Percentiles rank a stretch among this genome's conserved stretches.
phyloP scores from a whole-genome alignment of 2,113 vertebrate genomes.

The Hydrochoerus hydrochaeris region DNA sequence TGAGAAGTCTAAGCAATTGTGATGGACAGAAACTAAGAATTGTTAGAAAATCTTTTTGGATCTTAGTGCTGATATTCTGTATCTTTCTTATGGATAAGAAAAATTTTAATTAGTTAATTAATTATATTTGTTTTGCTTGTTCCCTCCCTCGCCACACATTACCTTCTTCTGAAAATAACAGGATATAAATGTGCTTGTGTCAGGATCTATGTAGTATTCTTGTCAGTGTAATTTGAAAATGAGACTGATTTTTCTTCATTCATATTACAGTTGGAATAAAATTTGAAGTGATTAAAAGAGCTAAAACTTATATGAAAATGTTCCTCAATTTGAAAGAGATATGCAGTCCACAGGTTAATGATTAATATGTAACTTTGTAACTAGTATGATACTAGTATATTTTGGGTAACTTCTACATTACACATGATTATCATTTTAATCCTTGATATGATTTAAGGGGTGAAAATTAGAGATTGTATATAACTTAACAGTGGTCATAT shows the following conservation, averaged over 20 bases:
- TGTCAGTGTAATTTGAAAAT: conserved; percentile 29
- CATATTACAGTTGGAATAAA: neutral
- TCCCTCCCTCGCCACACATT: neutral
- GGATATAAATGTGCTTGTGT: neutral
- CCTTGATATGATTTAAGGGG: neutral
- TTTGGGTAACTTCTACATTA: neutral
- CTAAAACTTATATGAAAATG: conserved; percentile 29
- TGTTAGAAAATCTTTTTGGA: neutral
- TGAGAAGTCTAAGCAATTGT: conserved; percentile 12
- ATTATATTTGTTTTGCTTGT: neutral
- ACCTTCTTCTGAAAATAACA: neutral
- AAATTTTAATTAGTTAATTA: neutral
- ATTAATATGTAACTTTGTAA: neutral
- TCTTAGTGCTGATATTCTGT: conserved; percentile 20
- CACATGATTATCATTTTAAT: conserved; percentile 2
- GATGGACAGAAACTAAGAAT: conserved; percentile 14
- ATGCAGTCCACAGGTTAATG: neutral
- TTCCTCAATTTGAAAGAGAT: conserved; percentile 41
- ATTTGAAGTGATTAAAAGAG: conserved; percentile 25
- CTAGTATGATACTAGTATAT: neutral
- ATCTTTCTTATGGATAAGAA: conserved; percentile 34
- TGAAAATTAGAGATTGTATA: conserved; percentile 1
- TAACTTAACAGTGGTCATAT: neutral
- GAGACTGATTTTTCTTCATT: conserved; percentile 8
- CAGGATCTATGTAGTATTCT: neutral